Base-by-base conservation (phyloP, 2,797 vertebrate genomes). In the Ceryle rudis region DNA sequence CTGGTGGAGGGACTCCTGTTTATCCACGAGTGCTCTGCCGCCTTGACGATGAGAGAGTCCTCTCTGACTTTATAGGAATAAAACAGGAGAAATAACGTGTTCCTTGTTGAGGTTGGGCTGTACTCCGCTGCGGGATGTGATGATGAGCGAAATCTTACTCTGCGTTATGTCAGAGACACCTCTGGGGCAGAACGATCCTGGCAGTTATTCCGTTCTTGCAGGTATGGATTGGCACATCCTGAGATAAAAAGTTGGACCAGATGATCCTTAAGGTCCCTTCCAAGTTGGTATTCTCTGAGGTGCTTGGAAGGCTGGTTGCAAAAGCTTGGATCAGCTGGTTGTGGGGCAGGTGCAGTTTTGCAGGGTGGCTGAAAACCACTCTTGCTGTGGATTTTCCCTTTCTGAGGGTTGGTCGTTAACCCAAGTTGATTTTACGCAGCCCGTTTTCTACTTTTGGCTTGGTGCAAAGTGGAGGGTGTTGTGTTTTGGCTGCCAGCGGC, bases 81-180 rank as follows among this genome's bases (percentile, higher is more conserved):
- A n/a, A 2, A 4, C 4, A 20, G 28, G 4, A 25, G 83, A n/a
- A 57, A 21, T 25, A 35, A 35, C 6, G 1, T 0, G 0, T 11
- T 46, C 19, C 57, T 49, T 6, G 0, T 0, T 7, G 15, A n/a
- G 82, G 11, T 4, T 35, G 85, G 70, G 58, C 74, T 55, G 23
- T 29, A 13, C 39, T 57, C 33, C 13, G 1, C 54, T n/a, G 49
- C 54, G 7, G 39, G 31, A 41, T 10, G 15, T 0, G 5, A 14
- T 22, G 35, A 9, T 25, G 14, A 18, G 35, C 78, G 47, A 5
- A 10, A 25, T 8, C 28, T 42, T 4, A 1, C 20, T 33, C 42
- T 1, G 4, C 1, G 2, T 17, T 11, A 6, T 23, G 29, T 42
- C 31, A 23, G 5, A 54, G 41, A 3, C 21, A 18, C 3, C 55